Evolutionary conservation across 1,140 invertebrate genomes (phyloP), one percentile per base, ranked within the genome.

Genomic region (Caenorhabditis remanei): DNA sequence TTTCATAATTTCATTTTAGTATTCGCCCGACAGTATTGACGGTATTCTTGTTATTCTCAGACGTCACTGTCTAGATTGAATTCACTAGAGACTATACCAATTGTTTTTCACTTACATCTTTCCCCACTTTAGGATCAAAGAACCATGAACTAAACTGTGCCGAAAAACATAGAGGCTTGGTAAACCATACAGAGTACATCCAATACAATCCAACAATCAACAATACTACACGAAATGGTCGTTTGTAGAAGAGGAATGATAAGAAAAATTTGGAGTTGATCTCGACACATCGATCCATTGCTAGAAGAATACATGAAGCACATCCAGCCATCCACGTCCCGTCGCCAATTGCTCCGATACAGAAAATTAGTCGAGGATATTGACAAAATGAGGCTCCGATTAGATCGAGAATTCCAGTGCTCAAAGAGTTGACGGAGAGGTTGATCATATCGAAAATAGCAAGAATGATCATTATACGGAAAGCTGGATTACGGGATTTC

Each of bases 381-480:
- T 63, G 75, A 46, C 85, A 87, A 40, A 79, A 87, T 6, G 67
- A 46, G 24, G 50, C 50, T 16, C 85, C 85, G 5, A 75, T 13
- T 0, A 83, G 58, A 40, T 21, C n/a, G 41, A 87, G 53, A 19
- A 82, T 46, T 14, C 85, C 85, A 53, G 85, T 82, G 24, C 21
- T 61, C 1, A 87, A 24, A 32, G 50, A 82, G 75, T 87, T 87
- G 3, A 82, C 43, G 7, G 24, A 32, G 8, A 87, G 32, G 24
- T 82, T 53, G 41, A 43, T 48, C 24, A 87, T 71, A 32, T 87
- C 85, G 21, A 87, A 46, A 32, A 87, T 13, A 4, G 61, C 46
- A 1, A 87, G 86, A 7, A 87, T 56, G 19, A 87, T 83, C 41
- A 87, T 61, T 8, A 53, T 24, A 24, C 61, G 40, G 85, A 43